These are phyloP conservation scores for Dynastes grantii DNA, from an alignment of 2,888 invertebrate genomes.

Conservation along the genomic window DNA sequence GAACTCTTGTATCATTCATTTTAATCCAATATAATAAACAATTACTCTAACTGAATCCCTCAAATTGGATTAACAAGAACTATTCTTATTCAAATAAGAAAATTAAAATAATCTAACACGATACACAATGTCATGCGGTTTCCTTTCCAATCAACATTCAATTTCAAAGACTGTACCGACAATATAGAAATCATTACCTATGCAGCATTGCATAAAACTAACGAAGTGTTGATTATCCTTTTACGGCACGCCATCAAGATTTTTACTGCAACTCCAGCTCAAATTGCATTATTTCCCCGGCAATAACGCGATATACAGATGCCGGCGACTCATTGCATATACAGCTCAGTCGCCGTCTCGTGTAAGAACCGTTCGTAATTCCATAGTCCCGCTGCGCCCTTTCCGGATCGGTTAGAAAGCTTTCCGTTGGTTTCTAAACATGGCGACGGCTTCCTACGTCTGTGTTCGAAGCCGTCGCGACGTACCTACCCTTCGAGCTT, in stretches of 20 bases:
- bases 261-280: conserved; percentile 19
- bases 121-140: background rate
- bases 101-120: too few species aligned
- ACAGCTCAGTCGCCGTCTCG: background rate
- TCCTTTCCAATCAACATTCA: background rate
- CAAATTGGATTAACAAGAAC: too few species aligned
- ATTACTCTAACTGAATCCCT: too few species aligned
- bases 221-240: conserved; percentile 30
- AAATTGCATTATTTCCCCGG: conserved; percentile 11
- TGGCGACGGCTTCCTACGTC: conserved; percentile 14
- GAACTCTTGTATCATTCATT: too few species aligned
- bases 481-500: background rate
- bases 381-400: conserved; percentile 33
- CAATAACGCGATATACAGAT: background rate
- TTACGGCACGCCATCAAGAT: conserved; percentile 28
- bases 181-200: background rate
- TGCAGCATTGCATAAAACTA: conserved; percentile 12
- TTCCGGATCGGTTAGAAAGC: conserved; percentile 17
- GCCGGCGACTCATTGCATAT: background rate
- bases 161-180: too few species aligned
- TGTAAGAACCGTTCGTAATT: conserved; percentile 10
- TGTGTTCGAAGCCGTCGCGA: conserved; percentile 22
- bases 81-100: too few species aligned
- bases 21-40: too few species aligned
- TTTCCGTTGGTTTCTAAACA: conserved; percentile 30